Percentiles rank a stretch among this genome's conserved stretches.
These are phyloP conservation scores for Neolamprologus modestus DNA, from an alignment of 2,113 vertebrate species.

Conservation along the genomic window DNA sequence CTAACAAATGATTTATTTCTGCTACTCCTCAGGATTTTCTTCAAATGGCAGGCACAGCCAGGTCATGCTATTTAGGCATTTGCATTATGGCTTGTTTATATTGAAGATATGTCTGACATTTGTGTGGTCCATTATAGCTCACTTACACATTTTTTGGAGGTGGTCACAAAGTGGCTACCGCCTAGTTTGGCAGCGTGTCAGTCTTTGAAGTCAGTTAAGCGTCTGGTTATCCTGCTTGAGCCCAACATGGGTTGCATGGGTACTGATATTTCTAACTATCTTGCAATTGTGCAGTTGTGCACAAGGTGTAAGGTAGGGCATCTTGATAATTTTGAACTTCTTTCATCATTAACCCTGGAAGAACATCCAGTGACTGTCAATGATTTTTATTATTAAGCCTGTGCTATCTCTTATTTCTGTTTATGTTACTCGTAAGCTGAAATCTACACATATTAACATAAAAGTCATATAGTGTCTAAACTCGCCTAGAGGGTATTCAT, in stretches of 20 bases:
- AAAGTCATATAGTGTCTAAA: not conserved
- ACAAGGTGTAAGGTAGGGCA: constrained; percentile 28
- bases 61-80: not conserved
- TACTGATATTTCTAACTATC: constrained; percentile 33
- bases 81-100: not conserved
- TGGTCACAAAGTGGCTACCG: not conserved
- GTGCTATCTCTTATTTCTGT: not conserved
- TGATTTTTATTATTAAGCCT: not conserved
- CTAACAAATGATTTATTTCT: not conserved
- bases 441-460: not conserved
- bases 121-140: constrained; percentile 1
- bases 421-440: not conserved
- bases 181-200: not conserved
- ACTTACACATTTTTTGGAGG: not conserved
- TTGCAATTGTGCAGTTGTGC: not conserved
- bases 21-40: not conserved
- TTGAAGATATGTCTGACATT: constrained; percentile 17
- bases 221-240: not conserved
- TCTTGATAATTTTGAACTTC: not conserved
- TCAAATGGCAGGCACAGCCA: not conserved
- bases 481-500: not conserved
- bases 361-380: not conserved
- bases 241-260: constrained; percentile 13
- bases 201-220: constrained; percentile 36
- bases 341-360: not conserved